These are phyloP conservation scores for Poecilia gillii DNA, from an alignment of 2,797 vertebrate species.

Conservation along the genomic window DNA sequence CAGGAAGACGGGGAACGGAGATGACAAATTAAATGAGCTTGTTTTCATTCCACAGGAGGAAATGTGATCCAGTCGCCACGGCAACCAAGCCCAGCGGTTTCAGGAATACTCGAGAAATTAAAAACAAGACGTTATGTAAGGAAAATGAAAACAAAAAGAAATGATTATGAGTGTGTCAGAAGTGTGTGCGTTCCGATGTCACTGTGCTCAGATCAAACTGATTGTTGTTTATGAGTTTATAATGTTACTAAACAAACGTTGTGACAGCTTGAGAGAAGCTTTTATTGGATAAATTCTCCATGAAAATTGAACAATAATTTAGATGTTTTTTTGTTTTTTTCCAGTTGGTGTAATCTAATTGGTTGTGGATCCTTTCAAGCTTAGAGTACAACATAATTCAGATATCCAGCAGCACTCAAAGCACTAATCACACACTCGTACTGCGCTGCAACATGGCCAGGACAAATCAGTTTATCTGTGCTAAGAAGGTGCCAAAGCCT, in stretches of 20 bases:
- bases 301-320: not conserved
- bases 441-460: not conserved
- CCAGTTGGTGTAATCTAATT: conserved; percentile 31
- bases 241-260: not conserved
- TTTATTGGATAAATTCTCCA: conserved; percentile 7
- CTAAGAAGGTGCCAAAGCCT: conserved; percentile 15
- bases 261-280: not conserved
- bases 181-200: not conserved
- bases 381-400: conserved; percentile 10
- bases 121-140: conserved; percentile 19
- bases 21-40: conserved; percentile 58
- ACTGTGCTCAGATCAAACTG: not conserved
- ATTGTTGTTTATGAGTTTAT: no score
- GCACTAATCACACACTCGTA: conserved; percentile 7
- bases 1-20: conserved; percentile 22
- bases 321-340: conserved; percentile 3
- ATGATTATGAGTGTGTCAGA: conserved; percentile 11
- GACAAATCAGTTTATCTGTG: conserved; percentile 16
- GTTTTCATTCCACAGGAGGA: conserved; percentile 53
- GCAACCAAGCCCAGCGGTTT: conserved; percentile 51
- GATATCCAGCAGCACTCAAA: not conserved
- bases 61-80: conserved; percentile 54
- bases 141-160: conserved; percentile 16
- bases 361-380: conserved; percentile 14
- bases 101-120: conserved; percentile 30